phyloP scores from a whole-genome alignment of 1,140 invertebrate species.

The Nasonia vitripennis region DNA sequence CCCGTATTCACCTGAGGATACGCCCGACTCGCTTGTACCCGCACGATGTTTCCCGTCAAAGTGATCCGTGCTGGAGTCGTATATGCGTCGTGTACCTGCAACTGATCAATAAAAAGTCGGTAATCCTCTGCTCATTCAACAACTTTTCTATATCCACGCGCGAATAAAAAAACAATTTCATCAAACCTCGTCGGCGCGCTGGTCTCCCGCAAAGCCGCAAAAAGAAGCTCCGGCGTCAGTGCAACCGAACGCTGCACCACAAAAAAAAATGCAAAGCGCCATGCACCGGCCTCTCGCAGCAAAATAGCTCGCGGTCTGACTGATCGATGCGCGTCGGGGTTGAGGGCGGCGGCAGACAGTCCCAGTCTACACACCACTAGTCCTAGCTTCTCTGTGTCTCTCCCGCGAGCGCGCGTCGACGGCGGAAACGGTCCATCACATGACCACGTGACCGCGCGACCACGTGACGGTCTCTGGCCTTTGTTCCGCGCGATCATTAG shows the following conservation, averaged over 20 bases:
- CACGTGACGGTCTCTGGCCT: slow-evolving; percentile 71
- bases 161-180: neutral
- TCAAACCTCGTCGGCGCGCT: neutral
- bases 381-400: neutral
- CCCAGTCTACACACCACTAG: slow-evolving; percentile 49
- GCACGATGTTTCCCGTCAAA: neutral
- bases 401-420: slow-evolving; percentile 43
- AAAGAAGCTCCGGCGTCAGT: neutral
- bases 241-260: neutral
- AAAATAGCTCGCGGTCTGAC: slow-evolving; percentile 40
- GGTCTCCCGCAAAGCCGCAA: neutral
- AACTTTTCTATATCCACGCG: neutral
- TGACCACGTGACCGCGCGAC: slow-evolving; percentile 67
- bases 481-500: slow-evolving; percentile 74
- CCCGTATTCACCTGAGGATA: slow-evolving; percentile 44
- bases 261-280: neutral
- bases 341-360: slow-evolving; percentile 59
- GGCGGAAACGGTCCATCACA: slow-evolving; percentile 73
- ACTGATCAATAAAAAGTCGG: no score
- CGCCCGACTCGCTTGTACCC: neutral
- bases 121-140: no score
- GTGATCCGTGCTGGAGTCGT: no score
- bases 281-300: neutral
- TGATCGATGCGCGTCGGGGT: slow-evolving; percentile 68
- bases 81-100: neutral